Evolutionary conservation across 2,797 vertebrate species (phyloP).

Genomic region (Acrocephalus scirpaceus): DNA sequence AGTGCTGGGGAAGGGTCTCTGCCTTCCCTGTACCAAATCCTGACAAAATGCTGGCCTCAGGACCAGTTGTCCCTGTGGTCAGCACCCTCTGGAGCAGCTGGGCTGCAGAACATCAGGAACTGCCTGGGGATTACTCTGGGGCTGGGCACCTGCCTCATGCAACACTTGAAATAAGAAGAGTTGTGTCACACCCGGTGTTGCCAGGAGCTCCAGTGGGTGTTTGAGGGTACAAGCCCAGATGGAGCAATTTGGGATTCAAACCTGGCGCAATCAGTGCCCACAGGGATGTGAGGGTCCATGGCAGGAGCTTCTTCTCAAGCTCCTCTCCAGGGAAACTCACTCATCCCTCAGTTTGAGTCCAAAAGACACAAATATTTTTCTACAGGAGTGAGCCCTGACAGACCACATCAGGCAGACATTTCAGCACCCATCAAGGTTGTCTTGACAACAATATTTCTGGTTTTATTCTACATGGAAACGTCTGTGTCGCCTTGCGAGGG

Average conservation of each 20-base stretch:
- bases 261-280: accelerated
- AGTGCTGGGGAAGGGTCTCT: accelerated
- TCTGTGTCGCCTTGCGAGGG: accelerated
- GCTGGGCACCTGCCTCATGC: accelerated
- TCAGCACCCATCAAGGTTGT: not conserved
- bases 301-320: not conserved
- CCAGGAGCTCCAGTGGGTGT: not conserved
- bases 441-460: not conserved
- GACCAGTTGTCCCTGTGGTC: not conserved
- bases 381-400: too few relatives aligned
- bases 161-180: not conserved
- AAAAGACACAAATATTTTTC: accelerated
- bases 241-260: not conserved
- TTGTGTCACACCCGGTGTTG: not conserved
- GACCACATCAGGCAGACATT: accelerated
- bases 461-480: not conserved
- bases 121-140: not conserved
- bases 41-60: not conserved
- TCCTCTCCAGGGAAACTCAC: not conserved
- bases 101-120: not conserved
- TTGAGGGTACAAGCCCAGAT: not conserved
- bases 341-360: accelerated
- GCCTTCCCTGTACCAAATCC: not conserved
- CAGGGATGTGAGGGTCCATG: accelerated
- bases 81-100: not conserved